Percentiles rank a stretch among this genome's conserved stretches.
Evolutionary conservation across 2,888 invertebrate genomes (phyloP).

Genomic region (Neoaliturus tenellus): DNA sequence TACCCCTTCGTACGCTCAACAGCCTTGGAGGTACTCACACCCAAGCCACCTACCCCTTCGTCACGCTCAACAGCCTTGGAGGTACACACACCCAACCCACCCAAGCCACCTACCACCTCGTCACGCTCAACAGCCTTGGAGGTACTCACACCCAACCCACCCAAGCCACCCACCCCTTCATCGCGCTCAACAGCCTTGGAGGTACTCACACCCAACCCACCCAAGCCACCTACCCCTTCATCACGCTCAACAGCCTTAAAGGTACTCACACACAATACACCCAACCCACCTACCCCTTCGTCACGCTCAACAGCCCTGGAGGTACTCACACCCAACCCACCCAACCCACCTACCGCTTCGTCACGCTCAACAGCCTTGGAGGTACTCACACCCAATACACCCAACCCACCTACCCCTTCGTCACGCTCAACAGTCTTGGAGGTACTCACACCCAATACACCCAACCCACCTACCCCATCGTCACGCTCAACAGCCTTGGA

Average conservation of each 20-base stretch:
- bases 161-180: no score
- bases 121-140: no score
- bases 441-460: conserved; percentile 60
- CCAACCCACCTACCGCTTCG: no score
- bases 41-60: conserved; percentile 67
- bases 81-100: not conserved
- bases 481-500: conserved; percentile 58
- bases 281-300: no score
- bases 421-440: conserved; percentile 58
- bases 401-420: conserved; percentile 68
- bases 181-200: no score
- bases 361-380: no score
- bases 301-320: not conserved
- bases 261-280: not conserved
- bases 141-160: no score
- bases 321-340: not conserved
- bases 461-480: conserved; percentile 67
- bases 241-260: conserved; percentile 58
- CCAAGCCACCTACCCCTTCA: conserved; percentile 67
- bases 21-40: conserved; percentile 47
- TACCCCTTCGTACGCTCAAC: no score
- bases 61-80: conserved; percentile 56
- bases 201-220: conserved; percentile 55
- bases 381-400: conserved; percentile 55
- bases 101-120: no score